These are phyloP conservation scores for Cossypha dichroa DNA, from an alignment of 2,797 vertebrate genomes.

Conservation along the genomic window DNA sequence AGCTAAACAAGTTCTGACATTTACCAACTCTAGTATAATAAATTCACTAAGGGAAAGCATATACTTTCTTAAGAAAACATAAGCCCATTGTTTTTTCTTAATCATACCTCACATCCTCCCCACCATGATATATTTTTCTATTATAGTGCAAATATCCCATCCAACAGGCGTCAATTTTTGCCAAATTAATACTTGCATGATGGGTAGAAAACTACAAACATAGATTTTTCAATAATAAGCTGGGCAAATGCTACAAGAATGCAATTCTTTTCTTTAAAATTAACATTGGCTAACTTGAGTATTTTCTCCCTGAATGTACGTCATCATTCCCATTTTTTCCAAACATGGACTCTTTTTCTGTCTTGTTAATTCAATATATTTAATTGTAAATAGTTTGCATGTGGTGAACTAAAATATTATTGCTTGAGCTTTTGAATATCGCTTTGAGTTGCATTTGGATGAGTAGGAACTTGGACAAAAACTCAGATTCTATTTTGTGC, in stretches of 20 bases:
- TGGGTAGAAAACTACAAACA: not conserved
- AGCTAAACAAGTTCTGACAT: not conserved
- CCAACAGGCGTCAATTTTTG: not conserved
- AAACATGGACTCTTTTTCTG: not conserved
- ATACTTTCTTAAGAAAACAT: not conserved
- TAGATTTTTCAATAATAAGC: not conserved
- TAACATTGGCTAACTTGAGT: not conserved
- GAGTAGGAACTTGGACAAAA: not conserved
- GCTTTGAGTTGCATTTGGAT: not conserved
- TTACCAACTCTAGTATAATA: not conserved
- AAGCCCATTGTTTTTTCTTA: not conserved
- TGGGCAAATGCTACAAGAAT: not conserved
- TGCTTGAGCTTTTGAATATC: not conserved
- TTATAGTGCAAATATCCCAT: not conserved
- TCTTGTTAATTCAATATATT: not conserved
- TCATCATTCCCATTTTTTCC: not conserved
- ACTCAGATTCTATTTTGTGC: not conserved
- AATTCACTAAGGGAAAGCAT: not conserved
- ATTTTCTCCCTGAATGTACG: not conserved
- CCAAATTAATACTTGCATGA: not conserved
- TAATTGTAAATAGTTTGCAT: not conserved
- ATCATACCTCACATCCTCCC: not conserved
- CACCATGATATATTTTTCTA: not conserved
- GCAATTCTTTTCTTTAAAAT: not conserved
- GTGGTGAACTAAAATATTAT: not conserved